A percentile compares a stretch with the other conserved stretches of the same genome.
Evolutionary conservation across 2,888 invertebrate genomes (phyloP).

Genomic region (Nephrotoma appendiculata): DNA sequence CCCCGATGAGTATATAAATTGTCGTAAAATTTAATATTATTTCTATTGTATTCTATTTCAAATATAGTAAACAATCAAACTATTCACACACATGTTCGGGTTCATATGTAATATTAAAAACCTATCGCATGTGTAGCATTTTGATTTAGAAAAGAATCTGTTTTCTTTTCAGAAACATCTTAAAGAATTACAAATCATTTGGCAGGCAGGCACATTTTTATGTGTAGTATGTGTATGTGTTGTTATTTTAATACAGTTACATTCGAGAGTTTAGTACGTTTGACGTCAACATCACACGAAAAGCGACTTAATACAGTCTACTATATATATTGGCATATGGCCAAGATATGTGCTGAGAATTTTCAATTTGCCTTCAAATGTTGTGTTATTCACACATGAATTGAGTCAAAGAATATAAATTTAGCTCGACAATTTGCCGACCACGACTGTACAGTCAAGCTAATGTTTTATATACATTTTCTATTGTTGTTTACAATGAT

Average conservation of each 20-base stretch:
- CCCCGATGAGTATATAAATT: background rate
- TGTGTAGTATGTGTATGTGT: background rate
- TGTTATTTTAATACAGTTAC: background rate
- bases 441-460: background rate
- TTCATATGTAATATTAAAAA: background rate
- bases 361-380: background rate
- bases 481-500: background rate
- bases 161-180: background rate
- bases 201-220: background rate
- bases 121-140: background rate
- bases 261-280: background rate
- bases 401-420: background rate
- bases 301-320: background rate
- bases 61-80: background rate
- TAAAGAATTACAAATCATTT: background rate
- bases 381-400: background rate
- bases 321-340: background rate
- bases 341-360: background rate
- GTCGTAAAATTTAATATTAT: background rate
- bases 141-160: background rate
- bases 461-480: background rate
- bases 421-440: background rate
- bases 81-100: background rate
- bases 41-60: background rate
- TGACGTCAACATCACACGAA: background rate